Evolutionary conservation across 2,888 invertebrate genomes (phyloP).

Genomic region (Neocrepidodera transversa): DNA sequence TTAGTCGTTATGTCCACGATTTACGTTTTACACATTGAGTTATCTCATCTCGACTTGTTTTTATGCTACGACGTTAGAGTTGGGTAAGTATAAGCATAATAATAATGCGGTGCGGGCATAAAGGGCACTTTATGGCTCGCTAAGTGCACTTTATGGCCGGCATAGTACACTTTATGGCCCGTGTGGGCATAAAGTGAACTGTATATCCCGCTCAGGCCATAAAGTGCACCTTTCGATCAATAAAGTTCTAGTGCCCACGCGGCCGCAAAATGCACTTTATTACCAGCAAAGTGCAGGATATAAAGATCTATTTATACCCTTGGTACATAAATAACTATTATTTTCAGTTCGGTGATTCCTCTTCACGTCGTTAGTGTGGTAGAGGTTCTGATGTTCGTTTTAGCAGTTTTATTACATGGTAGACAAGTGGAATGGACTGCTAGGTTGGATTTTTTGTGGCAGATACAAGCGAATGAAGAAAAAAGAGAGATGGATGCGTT

Average conservation of each 20-base stretch:
- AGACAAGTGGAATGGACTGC: conserved; percentile 92
- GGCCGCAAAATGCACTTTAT: too few species aligned
- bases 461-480: conserved; percentile 87
- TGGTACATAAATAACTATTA: too few species aligned
- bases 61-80: conserved; percentile 81
- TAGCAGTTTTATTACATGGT: conserved; percentile 85
- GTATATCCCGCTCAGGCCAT: too few species aligned
- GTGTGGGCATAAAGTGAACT: too few species aligned
- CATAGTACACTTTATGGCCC: too few species aligned
- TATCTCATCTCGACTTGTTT: conserved; percentile 82
- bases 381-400: conserved; percentile 80
- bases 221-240: too few species aligned
- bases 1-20: conserved; percentile 80
- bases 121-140: too few species aligned
- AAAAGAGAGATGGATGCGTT: conserved; percentile 93
- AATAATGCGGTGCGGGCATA: not conserved
- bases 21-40: conserved; percentile 80
- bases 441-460: conserved; percentile 82
- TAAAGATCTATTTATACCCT: too few species aligned
- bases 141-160: too few species aligned
- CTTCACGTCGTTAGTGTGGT: conserved; percentile 79
- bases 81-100: conserved; percentile 65
- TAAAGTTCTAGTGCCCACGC: too few species aligned
- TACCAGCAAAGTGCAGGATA: too few species aligned
- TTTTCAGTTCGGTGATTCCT: conserved; percentile 72